Evolutionary conservation across 92 coral and sea anemone genomes (phyloP).

Genomic region (Plumapathes pennacea): DNA sequence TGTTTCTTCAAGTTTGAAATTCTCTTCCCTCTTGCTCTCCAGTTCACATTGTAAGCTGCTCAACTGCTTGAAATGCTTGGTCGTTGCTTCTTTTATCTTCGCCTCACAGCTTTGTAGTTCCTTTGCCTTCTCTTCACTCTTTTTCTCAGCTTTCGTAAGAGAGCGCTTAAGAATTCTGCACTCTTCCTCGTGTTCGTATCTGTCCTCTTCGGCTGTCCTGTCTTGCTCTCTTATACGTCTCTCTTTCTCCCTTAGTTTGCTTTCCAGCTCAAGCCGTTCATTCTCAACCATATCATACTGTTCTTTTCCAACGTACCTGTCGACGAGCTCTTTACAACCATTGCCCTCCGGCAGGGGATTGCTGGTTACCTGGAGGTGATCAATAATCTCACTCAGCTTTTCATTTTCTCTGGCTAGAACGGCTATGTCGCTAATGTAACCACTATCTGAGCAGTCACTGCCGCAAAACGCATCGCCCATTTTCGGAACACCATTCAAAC

Average conservation of each 20-base stretch:
- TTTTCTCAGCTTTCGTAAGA: conserved; percentile 58
- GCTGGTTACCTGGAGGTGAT: conserved; percentile 57
- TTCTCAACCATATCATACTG: conserved; percentile 67
- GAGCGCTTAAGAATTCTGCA: conserved; percentile 44
- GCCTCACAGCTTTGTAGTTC: conserved; percentile 55
- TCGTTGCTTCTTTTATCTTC: conserved; percentile 58
- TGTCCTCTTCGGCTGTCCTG: conserved; percentile 59
- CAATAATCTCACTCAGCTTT: conserved; percentile 77
- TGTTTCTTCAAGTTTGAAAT: conserved; percentile 47
- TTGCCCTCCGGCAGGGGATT: conserved; percentile 43
- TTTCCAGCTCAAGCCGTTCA: conserved; percentile 64
- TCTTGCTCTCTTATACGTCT: conserved; percentile 62
- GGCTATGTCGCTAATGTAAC: conserved; percentile 68
- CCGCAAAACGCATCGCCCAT: neutral
- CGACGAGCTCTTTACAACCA: conserved; percentile 59
- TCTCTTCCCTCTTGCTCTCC: conserved; percentile 48
- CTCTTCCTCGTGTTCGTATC: conserved; percentile 66
- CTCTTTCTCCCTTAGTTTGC: conserved; percentile 62
- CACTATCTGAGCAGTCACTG: neutral
- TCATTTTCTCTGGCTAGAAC: conserved; percentile 74
- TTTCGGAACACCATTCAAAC: neutral
- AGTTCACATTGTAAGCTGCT: conserved; percentile 44
- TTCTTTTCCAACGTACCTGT: conserved; percentile 70
- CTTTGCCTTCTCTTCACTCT: conserved; percentile 54
- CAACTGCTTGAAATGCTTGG: conserved; percentile 54